Conservation (phyloP, 2,888 invertebrate species). For the Palloptera scutellata region DNA sequence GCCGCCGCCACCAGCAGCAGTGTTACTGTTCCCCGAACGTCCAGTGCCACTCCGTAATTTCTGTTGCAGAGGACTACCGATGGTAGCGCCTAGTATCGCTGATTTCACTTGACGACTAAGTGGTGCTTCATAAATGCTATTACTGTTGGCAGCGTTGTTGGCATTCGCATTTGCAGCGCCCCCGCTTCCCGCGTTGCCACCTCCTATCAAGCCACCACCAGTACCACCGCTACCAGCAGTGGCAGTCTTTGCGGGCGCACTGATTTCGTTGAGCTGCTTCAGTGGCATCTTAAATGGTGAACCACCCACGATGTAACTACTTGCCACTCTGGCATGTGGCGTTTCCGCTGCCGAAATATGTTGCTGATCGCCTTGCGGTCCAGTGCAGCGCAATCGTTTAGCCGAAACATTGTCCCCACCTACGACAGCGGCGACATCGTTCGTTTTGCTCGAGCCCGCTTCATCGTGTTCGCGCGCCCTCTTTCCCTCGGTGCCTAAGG, state of each 20-base stretch:
- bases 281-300: slow-evolving; percentile 59
- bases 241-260: slow-evolving; percentile 38
- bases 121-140: slow-evolving; percentile 29
- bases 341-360: slow-evolving; percentile 25
- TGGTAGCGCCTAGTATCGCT: slow-evolving; percentile 41
- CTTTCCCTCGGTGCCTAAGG: slow-evolving; percentile 40
- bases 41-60: slow-evolving; percentile 38
- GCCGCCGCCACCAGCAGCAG: slow-evolving; percentile 8
- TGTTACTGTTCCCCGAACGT: slow-evolving; percentile 22
- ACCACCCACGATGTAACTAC: slow-evolving; percentile 33
- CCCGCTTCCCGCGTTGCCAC: slow-evolving; percentile 8
- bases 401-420: slow-evolving; percentile 35
- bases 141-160: slow-evolving; percentile 23
- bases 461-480: slow-evolving; percentile 46
- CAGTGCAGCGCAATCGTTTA: slow-evolving; percentile 51
- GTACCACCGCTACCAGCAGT: slow-evolving; percentile 19
- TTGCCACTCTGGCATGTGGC: slow-evolving; percentile 32
- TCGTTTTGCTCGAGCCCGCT: slow-evolving; percentile 7
- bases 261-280: slow-evolving; percentile 59
- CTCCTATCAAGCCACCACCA: neutral
- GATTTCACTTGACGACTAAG: slow-evolving; percentile 41
- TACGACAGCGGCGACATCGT: slow-evolving; percentile 25
- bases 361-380: slow-evolving; percentile 36
- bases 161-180: slow-evolving; percentile 24
- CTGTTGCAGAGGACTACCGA: slow-evolving; percentile 45